These are phyloP conservation scores for Platycheirus albimanus DNA, from an alignment of 2,888 invertebrate species.

Conservation along the genomic window DNA sequence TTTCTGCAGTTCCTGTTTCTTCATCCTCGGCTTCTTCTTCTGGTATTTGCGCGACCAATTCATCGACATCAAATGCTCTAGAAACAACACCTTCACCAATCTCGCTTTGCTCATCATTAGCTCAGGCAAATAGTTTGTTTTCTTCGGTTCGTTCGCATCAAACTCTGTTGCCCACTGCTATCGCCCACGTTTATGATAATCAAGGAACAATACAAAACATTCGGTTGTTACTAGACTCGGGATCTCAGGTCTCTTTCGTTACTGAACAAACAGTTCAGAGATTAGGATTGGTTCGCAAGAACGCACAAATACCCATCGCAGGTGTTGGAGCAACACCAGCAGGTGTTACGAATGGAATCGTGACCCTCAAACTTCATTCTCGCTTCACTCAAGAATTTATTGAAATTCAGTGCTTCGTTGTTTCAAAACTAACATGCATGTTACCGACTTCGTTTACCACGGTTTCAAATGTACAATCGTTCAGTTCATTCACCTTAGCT, in stretches of 20 bases:
- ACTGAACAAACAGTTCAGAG: slow-evolving; percentile 17
- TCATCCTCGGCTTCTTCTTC: no score
- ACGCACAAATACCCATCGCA: slow-evolving; percentile 7
- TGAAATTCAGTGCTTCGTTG: slow-evolving; percentile 11
- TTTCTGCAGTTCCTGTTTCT: no score
- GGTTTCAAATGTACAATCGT: slow-evolving; percentile 10
- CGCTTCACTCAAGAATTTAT: slow-evolving; percentile 10
- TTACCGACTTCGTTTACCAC: not conserved
- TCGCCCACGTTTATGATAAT: slow-evolving; percentile 1
- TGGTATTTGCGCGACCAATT: no score
- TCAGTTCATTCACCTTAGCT: slow-evolving; percentile 1
- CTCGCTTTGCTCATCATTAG: slow-evolving; percentile 16
- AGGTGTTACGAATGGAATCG: slow-evolving; percentile 14
- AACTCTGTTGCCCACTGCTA: slow-evolving; percentile 1
- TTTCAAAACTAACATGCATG: slow-evolving; percentile 13
- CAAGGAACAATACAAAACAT: slow-evolving; percentile 6
- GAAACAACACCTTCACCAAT: no score
- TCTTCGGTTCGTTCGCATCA: not conserved
- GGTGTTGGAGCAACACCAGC: slow-evolving; percentile 23
- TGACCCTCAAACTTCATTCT: slow-evolving; percentile 1
- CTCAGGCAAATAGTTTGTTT: slow-evolving; percentile 6
- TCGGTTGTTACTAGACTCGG: slow-evolving; percentile 25
- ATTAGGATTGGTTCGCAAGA: slow-evolving; percentile 6
- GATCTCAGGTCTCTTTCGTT: slow-evolving; percentile 18
- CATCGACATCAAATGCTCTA: no score